Base-by-base conservation (phyloP, 2,888 invertebrate genomes). In the Orthosia cruda region DNA sequence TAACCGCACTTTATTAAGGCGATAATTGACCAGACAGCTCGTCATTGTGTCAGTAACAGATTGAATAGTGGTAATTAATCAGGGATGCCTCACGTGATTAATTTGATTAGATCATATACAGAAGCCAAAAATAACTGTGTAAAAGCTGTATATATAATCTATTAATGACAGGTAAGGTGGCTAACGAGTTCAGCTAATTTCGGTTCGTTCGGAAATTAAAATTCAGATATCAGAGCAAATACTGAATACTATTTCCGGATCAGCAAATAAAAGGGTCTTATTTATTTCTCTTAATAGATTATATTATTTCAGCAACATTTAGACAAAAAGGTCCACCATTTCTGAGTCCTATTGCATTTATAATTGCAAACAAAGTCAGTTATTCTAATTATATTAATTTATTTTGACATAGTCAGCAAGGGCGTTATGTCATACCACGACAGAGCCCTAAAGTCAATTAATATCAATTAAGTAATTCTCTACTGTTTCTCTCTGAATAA, bases 51-150 rank as follows among this genome's bases (percentile, higher is more conserved):
- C 26, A 62, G 18, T 32, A 61, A 57, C 45, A 69, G 32, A 74
- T 80, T 61, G 18, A 57, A 81, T 71, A 26, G 32, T 26, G 45
- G 49, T 54, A 71, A 69, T 68, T 16, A 57, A 80, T 65, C 3
- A 23, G 9, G 16, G 7, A 26, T 32, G 5, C 13, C 5, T 58
- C 63, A 18, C 40, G 49, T 49, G 12, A 50, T 61, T n/a, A 12
- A 16, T 20, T 0, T 59, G 26, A 62, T 50, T 32, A n/a, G 47
- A 59, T 16, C 52, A 1, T 20, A 18, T 9, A 2, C 32, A 26
- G 23, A 9, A 18, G 32, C 18, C 12, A 32, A 11, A 58, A 58
- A n/a, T 12, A n/a, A 18, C 18, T 18, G 12, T 12, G 18, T 18
- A n/a, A 12, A 18, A 18, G n/a, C 3, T 7, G n/a, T 52, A 3